phyloP scores from a whole-genome alignment of 2,888 invertebrate genomes.

The Drosophila vallismaia region DNA sequence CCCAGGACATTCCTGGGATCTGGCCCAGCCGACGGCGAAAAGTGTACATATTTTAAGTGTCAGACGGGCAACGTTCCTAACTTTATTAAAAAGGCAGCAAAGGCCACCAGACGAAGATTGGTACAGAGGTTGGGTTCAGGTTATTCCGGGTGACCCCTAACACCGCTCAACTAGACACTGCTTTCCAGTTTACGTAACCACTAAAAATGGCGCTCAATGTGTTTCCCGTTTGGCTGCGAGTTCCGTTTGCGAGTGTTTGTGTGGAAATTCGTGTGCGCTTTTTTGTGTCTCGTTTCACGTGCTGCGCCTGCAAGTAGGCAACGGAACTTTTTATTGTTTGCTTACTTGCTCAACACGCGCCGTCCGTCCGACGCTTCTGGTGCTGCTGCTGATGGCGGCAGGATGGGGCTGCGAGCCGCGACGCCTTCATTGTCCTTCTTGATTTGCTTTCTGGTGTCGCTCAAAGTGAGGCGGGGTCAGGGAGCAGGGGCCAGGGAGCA shows the following conservation, averaged over 20 bases:
- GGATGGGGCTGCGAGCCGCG: conserved; percentile 49
- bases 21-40: conserved; percentile 21
- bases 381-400: conserved; percentile 13
- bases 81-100: conserved; percentile 64
- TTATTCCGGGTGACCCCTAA: conserved; percentile 29
- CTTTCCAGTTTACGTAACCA: conserved; percentile 71
- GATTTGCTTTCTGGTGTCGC: conserved; percentile 63
- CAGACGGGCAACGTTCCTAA: conserved; percentile 55
- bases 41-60: conserved; percentile 55
- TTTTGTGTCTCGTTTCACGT: conserved; percentile 30
- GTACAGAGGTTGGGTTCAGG: background rate
- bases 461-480: conserved; percentile 12
- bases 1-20: conserved; percentile 12
- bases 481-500: too few species aligned
- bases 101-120: conserved; percentile 15
- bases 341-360: conserved; percentile 74
- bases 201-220: conserved; percentile 52
- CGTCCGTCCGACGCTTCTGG: conserved; percentile 33
- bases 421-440: conserved; percentile 67
- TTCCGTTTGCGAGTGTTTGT: conserved; percentile 13
- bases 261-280: conserved; percentile 16
- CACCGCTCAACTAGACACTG: conserved; percentile 39
- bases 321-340: conserved; percentile 71
- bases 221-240: conserved; percentile 28
- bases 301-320: conserved; percentile 36